A percentile compares a stretch with the other conserved stretches of the same genome.
phyloP scores from a whole-genome alignment of 2,797 vertebrate species.

The Hydrocynus forskahlii region DNA sequence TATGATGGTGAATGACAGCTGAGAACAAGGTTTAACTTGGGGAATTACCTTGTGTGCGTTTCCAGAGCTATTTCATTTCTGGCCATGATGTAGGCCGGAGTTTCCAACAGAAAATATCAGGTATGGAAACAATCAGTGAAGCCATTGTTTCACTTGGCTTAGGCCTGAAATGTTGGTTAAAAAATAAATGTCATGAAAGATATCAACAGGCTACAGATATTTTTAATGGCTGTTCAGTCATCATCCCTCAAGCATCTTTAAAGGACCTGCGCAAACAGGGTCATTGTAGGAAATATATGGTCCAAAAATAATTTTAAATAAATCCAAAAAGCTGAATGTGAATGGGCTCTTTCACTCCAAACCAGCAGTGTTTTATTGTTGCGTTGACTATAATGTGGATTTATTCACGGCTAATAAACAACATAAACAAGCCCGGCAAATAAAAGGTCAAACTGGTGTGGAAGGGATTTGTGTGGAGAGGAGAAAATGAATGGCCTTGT shows the following conservation, averaged over 20 bases:
- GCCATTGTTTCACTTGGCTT: not conserved
- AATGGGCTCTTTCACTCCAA: not conserved
- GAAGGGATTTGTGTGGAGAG: slow-evolving; percentile 26
- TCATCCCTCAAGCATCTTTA: not conserved
- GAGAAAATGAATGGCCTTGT: slow-evolving; percentile 47
- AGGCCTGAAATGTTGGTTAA: not conserved
- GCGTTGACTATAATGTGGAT: slow-evolving; percentile 20
- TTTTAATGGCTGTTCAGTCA: not conserved
- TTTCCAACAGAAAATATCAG: not conserved
- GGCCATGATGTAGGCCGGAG: not conserved
- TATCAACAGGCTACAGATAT: not conserved
- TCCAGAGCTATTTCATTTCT: not conserved
- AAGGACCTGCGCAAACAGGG: not conserved
- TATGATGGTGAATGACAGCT: not conserved
- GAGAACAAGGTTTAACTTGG: not conserved
- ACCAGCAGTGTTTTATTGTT: not conserved
- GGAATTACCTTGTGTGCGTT: not conserved
- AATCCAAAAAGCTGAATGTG: not conserved
- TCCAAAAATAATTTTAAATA: not conserved
- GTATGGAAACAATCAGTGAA: not conserved
- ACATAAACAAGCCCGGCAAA: slow-evolving; percentile 32
- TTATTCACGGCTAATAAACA: slow-evolving; percentile 35
- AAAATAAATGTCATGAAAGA: not conserved
- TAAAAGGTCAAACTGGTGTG: slow-evolving; percentile 30
- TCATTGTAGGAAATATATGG: not conserved